Evolutionary conservation across 2,797 vertebrate species (phyloP), one percentile per base, ranked within the genome.

Genomic region (Siniperca undulata): DNA sequence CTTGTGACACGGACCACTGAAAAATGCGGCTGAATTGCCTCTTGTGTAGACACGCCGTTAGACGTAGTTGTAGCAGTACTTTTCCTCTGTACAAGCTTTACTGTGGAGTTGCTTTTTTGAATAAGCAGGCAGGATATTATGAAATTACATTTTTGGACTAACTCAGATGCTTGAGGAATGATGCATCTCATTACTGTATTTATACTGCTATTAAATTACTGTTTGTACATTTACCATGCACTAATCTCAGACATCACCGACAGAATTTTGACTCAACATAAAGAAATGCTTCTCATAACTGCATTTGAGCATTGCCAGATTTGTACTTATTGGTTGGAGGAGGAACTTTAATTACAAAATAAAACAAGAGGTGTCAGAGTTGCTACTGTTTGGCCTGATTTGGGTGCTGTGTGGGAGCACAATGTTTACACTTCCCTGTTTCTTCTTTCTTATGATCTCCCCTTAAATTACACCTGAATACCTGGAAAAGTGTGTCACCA

Each of bases 401-500:
- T 58, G 36, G 30, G 1, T 48, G 44, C 62, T 42, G 34, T 61
- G 77, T 53, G 64, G 75, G 70, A 77, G 64, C 53, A 55, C 52
- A 17, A 8, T 80, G 20, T 86, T 82, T 76, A 74, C 74, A 44
- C 60, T 48, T 42, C 17, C 22, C 27, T 30, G 22, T 68, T 44
- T 27, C 62, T 72, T 56, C 24, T 67, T 71, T 62, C 64, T 69
- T 74, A 46, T 86, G 46, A 77, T 74, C 72, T 86, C 72, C n/a
- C 42, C 50, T 75, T 85, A 60, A 86, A 84, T 90, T 85, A 76
- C 42, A 73, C 60, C 64, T 80, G 77, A 83, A 85, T 89, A 78
- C 79, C 66, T 80, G 44, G 20, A 79, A 80, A 84, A 80, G 79
- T 42, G 62, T 85, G 75, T 80, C 82, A 77, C 70, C 52, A 27